phyloP scores from a whole-genome alignment of 2,888 invertebrate species.

The Psylliodes chrysocephalus region DNA sequence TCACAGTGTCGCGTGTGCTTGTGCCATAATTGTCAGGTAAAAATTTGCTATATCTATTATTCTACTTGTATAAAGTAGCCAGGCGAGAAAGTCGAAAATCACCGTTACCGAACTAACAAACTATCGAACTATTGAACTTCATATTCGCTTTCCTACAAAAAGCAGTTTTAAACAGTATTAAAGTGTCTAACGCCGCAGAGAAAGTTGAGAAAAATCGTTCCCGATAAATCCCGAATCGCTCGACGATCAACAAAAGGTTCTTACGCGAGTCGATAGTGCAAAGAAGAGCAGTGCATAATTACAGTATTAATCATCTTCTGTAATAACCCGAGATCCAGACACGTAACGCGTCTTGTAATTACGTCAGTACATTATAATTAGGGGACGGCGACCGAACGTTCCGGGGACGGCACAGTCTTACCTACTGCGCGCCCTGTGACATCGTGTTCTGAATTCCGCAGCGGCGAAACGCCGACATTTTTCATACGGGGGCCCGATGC shows the following conservation, averaged over 20 bases:
- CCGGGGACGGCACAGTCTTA: conserved; percentile 27
- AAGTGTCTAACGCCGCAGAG: conserved; percentile 52
- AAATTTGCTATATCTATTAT: no score
- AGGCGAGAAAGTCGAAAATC: conserved; percentile 23
- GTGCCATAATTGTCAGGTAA: no score
- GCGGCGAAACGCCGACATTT: conserved; percentile 15
- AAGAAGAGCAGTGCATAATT: conserved; percentile 48
- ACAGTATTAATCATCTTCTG: conserved; percentile 51
- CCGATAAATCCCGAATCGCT: conserved; percentile 47
- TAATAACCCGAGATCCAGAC: conserved; percentile 50
- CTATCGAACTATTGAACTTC: conserved; percentile 54
- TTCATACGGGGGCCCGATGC: background rate
- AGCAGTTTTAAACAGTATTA: conserved; percentile 54
- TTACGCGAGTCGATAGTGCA: no score
- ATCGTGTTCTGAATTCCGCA: conserved; percentile 35
- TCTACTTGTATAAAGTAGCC: no score
- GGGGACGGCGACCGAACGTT: conserved; percentile 29
- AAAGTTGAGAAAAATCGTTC: conserved; percentile 52
- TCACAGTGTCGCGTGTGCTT: no score
- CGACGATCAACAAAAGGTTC: no score
- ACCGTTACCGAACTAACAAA: conserved; percentile 37
- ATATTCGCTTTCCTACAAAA: conserved; percentile 49
- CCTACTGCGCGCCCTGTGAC: conserved; percentile 19
- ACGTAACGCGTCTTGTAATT: conserved; percentile 50
- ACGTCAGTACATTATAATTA: conserved; percentile 52